Base-by-base conservation (phyloP, 2,888 invertebrate genomes). In the Eristalinus aeneus region DNA sequence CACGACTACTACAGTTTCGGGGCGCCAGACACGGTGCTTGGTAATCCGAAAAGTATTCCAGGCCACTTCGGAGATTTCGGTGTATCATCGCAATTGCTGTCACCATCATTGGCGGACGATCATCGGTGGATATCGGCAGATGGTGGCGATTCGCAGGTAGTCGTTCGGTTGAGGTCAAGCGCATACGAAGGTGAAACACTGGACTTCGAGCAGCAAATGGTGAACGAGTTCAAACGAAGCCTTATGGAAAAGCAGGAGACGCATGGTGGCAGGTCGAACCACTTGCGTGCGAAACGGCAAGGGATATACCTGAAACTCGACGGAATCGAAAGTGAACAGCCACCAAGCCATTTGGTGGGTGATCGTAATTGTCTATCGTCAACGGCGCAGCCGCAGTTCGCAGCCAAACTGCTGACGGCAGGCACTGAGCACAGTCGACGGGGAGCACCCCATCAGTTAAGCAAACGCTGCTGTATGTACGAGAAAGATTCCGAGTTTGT, bases 1-100 rank as follows among this genome's bases (percentile, higher is more conserved):
- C 90, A 91, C 77, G 88, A 89, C 80, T 92, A 92, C 82, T 87
- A 78, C 63, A 88, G 88, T 71, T 84, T 84, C 27, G 88, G 88
- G 61, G 89, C 90, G 79, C 89, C 90, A 65, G 90, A 89, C 68
- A 88, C 89, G 9, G 89, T 88, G 31, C 81, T 89, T 72, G 90
- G 89, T 86, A 89, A 90, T 89, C 91, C 91, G 0, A 93, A 93
- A 87, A 91, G 91, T 82, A 91, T 93, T 87, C 92, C 92, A 27
- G 90, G 92, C 1, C 88, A 88, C 80, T 88, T 88, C 12, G 61
- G 11, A 31, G 36, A 46, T 8, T 46, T 11, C 36, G 56, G 64
- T 74, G 68, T 65, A 12, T 65, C 76, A 68, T 77, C 82, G 8
- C 54, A 67, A 32, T 36, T 72, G 3, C 46, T 74, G 46, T 46